Percentiles rank a stretch among this genome's conserved stretches.
phyloP scores from a whole-genome alignment of 2,888 invertebrate species.

The Scaptomyza caliginosa region DNA sequence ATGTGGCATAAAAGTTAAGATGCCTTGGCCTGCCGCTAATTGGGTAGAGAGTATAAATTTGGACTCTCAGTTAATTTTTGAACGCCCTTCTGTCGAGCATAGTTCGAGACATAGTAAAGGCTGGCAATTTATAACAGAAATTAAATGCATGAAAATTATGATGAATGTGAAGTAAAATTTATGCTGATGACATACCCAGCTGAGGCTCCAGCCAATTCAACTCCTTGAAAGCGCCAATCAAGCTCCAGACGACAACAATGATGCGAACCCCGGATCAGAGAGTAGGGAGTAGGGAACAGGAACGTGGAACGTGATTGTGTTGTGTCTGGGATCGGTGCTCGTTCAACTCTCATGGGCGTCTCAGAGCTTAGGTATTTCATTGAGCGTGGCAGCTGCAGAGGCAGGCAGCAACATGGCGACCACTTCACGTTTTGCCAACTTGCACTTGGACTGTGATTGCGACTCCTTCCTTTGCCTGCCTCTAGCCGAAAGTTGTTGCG shows the following conservation, averaged over 20 bases:
- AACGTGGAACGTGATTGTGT: constrained; percentile 1
- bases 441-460: constrained; percentile 10
- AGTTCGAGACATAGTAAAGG: constrained; percentile 8
- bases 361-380: constrained; percentile 57
- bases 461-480: constrained; percentile 38
- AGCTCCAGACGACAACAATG: constrained; percentile 46
- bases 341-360: constrained; percentile 52
- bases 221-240: constrained; percentile 41
- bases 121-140: constrained; percentile 72
- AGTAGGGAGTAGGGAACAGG: background rate
- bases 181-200: constrained; percentile 73
- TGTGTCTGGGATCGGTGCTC: constrained; percentile 25
- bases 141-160: constrained; percentile 77
- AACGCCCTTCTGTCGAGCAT: constrained; percentile 40
- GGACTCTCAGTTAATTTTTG: constrained; percentile 35
- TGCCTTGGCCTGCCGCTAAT: background rate
- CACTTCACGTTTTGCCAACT: constrained; percentile 38
- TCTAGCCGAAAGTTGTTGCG: constrained; percentile 76
- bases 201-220: background rate
- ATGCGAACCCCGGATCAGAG: background rate
- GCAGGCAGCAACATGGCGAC: constrained; percentile 9
- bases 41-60: constrained; percentile 17
- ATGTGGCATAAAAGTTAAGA: background rate
- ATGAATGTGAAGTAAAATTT: constrained; percentile 76
- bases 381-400: constrained; percentile 35